A percentile compares a stretch with the other conserved stretches of the same genome.
These are phyloP conservation scores for Anneissia japonica DNA, from an alignment of 35 echinoderm and acorn worm genomes.

Conservation along the genomic window DNA sequence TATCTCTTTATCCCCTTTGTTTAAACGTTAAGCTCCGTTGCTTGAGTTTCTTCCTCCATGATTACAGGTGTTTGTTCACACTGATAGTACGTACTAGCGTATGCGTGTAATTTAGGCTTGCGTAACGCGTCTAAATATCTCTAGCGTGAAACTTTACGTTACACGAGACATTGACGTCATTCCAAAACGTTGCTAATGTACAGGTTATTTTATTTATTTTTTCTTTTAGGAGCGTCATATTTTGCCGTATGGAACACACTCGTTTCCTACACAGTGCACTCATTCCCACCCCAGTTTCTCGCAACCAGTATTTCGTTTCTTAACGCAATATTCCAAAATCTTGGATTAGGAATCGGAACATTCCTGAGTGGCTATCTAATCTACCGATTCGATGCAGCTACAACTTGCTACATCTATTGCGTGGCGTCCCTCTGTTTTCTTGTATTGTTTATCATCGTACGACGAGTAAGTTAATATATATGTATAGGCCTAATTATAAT, in stretches of 20 bases:
- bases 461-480: neutral
- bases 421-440: neutral
- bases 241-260: neutral
- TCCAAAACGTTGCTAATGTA: too few species aligned
- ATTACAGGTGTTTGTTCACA: too few species aligned
- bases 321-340: neutral
- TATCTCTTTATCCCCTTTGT: too few species aligned
- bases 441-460: neutral
- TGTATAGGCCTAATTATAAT: too few species aligned
- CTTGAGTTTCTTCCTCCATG: too few species aligned
- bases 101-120: too few species aligned
- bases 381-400: neutral
- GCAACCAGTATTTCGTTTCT: neutral
- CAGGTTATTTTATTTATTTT: neutral
- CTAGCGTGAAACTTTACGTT: too few species aligned
- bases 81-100: too few species aligned
- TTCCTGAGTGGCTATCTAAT: neutral
- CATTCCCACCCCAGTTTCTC: neutral
- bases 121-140: too few species aligned
- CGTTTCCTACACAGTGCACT: neutral
- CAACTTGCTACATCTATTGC: neutral
- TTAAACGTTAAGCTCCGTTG: too few species aligned
- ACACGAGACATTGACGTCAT: too few species aligned
- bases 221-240: neutral
- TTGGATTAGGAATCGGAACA: neutral